Conservation (phyloP, 2,113 vertebrate genomes). For the Uropsilus gracilis region DNA sequence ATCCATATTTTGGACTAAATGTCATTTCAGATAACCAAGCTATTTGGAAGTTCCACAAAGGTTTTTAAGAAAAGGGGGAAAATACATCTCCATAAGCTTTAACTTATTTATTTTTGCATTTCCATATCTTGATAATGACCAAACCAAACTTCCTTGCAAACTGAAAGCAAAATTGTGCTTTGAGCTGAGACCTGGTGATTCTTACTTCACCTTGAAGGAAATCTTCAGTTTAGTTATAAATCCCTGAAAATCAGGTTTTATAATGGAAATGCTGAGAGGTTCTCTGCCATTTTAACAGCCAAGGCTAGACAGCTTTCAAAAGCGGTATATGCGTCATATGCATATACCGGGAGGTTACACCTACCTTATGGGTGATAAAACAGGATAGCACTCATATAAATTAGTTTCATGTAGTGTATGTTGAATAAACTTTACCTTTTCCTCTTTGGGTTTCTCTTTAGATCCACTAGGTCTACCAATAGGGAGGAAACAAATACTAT, state of each 20-base stretch:
- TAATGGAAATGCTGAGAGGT: slow-evolving; percentile 67
- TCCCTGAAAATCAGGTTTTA: slow-evolving; percentile 69
- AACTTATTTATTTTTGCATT: slow-evolving; percentile 70
- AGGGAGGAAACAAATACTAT: not conserved
- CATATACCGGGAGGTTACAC: not conserved
- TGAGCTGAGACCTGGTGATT: slow-evolving; percentile 53
- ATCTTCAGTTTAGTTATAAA: slow-evolving; percentile 78
- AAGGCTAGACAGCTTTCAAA: slow-evolving; percentile 29
- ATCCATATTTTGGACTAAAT: slow-evolving; percentile 78
- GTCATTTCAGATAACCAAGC: slow-evolving; percentile 68
- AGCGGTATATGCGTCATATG: not conserved
- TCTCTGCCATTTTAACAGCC: slow-evolving; percentile 30
- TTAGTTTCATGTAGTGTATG: not conserved
- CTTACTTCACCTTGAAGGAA: slow-evolving; percentile 57
- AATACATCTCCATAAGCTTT: slow-evolving; percentile 55
- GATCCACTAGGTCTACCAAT: not conserved
- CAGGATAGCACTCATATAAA: not conserved
- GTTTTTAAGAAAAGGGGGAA: not conserved
- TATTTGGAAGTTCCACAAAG: slow-evolving; percentile 51
- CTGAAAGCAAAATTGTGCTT: slow-evolving; percentile 58
- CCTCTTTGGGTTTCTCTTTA: slow-evolving; percentile 27
- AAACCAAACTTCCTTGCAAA: slow-evolving; percentile 70
- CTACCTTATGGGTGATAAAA: not conserved
- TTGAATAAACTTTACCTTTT: not conserved
- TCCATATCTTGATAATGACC: slow-evolving; percentile 64